These are phyloP conservation scores for Phoenoteleia sp. DNA, from an alignment of 2,888 invertebrate genomes.

Conservation along the genomic window DNA sequence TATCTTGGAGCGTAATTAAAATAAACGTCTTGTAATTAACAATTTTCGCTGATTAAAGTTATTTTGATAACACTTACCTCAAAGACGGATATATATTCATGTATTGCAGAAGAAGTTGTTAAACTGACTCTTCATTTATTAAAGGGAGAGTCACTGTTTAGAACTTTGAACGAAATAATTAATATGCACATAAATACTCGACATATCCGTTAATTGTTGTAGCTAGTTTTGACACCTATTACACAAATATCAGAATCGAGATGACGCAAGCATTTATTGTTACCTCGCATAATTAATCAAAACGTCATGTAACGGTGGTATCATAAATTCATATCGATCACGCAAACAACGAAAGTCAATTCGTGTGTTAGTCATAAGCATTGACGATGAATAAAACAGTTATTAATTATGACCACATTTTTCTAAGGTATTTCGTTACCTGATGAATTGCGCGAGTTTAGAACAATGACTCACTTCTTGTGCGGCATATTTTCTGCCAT, in stretches of 20 bases:
- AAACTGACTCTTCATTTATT: too few species aligned
- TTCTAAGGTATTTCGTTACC: neutral
- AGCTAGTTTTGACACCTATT: slow-evolving; percentile 28
- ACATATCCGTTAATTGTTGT: neutral
- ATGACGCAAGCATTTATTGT: slow-evolving; percentile 25
- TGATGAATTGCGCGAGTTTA: slow-evolving; percentile 24
- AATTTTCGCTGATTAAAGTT: too few species aligned
- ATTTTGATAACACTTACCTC: too few species aligned
- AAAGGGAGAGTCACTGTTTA: too few species aligned
- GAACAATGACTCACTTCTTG: slow-evolving; percentile 39
- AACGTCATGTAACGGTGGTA: slow-evolving; percentile 17
- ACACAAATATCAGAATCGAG: slow-evolving; percentile 34
- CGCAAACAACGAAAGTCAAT: slow-evolving; percentile 31
- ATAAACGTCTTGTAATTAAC: too few species aligned
- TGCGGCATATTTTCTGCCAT: neutral
- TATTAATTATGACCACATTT: slow-evolving; percentile 14
- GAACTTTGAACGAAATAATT: slow-evolving; percentile 2
- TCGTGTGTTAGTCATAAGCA: slow-evolving; percentile 1
- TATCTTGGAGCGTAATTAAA: too few species aligned
- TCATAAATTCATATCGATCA: slow-evolving; percentile 31
- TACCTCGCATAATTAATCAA: slow-evolving; percentile 43
- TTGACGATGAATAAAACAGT: slow-evolving; percentile 18
- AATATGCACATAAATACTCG: slow-evolving; percentile 29
- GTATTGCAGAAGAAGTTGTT: too few species aligned
- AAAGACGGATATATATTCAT: too few species aligned